Percentiles rank a stretch among this genome's conserved stretches.
phyloP scores from a whole-genome alignment of 2,113 vertebrate genomes.

The Erythrolamprus reginae region DNA sequence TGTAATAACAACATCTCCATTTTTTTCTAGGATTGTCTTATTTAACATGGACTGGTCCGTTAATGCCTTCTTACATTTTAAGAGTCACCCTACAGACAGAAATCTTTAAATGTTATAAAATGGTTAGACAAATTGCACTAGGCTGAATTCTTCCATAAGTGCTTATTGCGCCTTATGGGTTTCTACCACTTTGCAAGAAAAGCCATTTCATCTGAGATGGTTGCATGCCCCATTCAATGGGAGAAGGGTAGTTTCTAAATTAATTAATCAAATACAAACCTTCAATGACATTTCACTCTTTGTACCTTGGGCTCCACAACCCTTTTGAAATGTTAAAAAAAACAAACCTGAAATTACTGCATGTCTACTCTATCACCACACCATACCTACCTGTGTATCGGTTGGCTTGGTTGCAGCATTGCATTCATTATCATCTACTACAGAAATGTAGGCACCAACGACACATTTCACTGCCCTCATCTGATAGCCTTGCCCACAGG shows the following conservation, averaged over 20 bases:
- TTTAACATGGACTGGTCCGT: not conserved
- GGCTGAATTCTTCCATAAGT: not conserved
- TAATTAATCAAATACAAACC: too few species aligned
- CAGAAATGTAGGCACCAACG: slow-evolving; percentile 80
- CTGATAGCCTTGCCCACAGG: slow-evolving; percentile 94
- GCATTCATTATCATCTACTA: slow-evolving; percentile 89
- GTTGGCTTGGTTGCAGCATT: slow-evolving; percentile 90
- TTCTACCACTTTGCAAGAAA: not conserved
- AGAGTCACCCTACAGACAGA: not conserved
- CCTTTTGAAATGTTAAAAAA: not conserved
- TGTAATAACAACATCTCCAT: too few species aligned
- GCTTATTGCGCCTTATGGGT: not conserved
- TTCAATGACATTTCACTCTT: not conserved
- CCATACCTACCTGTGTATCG: slow-evolving; percentile 82
- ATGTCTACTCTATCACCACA: not conserved
- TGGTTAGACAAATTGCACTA: not conserved
- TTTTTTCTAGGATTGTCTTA: not conserved
- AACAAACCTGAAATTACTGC: not conserved
- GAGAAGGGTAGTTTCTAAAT: too few species aligned
- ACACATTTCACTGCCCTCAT: slow-evolving; percentile 92
- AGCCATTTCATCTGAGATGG: not conserved
- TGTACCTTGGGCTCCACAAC: not conserved
- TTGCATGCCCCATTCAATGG: too few species aligned
- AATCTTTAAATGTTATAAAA: not conserved
- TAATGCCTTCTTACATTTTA: not conserved